These are phyloP conservation scores for honey bee (Apis mellifera) DNA, from an alignment of 1,140 invertebrate species.

Conservation along the genomic window Amel_HAv3.1 CM009937.2:1982501-1983000, in stretches of 20 bases:
- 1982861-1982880: not conserved
- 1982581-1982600: slow-evolving; percentile 7
- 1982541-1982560: not conserved
- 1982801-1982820: slow-evolving; percentile 1
- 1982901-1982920: not conserved
- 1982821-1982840: not conserved
- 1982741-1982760: slow-evolving; percentile 56
- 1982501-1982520: not conserved
- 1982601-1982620: not conserved
- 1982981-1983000: slow-evolving; percentile 31
- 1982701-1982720: slow-evolving; percentile 22
- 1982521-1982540: slow-evolving; percentile 21
- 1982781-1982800: slow-evolving; percentile 65
- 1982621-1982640: not conserved
- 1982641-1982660: slow-evolving; percentile 15
- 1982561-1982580: not conserved
- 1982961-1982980: not conserved
- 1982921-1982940: slow-evolving; percentile 18
- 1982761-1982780: slow-evolving; percentile 52
- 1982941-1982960: not conserved
- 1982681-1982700: not conserved
- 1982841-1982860: not conserved
- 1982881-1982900: not conserved
- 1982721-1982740: not conserved
- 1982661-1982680: too few species aligned